phyloP scores from a whole-genome alignment of 2,797 vertebrate species.

The Catostomus latipinnis region DNA sequence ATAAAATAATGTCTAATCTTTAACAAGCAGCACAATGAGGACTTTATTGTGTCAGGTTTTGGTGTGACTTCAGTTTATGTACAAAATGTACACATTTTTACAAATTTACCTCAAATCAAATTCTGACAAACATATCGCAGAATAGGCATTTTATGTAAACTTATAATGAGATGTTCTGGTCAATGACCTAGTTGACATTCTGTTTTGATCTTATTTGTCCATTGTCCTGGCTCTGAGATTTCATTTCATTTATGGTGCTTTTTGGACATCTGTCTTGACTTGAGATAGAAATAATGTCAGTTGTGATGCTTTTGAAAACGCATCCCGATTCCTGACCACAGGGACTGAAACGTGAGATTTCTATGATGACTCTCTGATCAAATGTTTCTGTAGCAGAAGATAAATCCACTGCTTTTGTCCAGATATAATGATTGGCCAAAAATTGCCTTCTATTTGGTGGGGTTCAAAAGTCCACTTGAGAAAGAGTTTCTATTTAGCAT shows the following conservation, averaged over 20 bases:
- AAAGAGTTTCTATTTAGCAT: too few species aligned
- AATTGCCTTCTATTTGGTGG: too few species aligned
- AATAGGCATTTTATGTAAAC: background rate
- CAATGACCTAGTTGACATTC: constrained; percentile 20
- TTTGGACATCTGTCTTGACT: background rate
- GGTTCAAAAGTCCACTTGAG: too few species aligned
- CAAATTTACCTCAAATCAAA: too few species aligned
- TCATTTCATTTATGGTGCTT: background rate
- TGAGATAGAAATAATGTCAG: background rate
- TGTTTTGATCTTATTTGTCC: constrained; percentile 17
- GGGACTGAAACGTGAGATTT: too few species aligned
- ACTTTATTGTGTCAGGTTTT: background rate
- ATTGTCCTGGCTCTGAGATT: background rate
- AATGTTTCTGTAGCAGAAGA: too few species aligned
- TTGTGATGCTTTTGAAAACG: background rate
- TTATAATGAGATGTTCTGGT: constrained; percentile 6
- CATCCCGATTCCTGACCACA: too few species aligned
- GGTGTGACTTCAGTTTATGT: background rate
- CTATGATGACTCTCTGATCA: too few species aligned
- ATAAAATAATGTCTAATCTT: background rate
- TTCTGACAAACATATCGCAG: background rate
- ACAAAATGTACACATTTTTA: too few species aligned
- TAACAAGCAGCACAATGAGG: background rate
- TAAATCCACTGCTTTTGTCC: too few species aligned
- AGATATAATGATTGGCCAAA: too few species aligned